A percentile compares a stretch with the other conserved stretches of the same genome.
Evolutionary conservation across 1,140 invertebrate genomes (phyloP).

Genomic region (Drosophila elegans): DNA sequence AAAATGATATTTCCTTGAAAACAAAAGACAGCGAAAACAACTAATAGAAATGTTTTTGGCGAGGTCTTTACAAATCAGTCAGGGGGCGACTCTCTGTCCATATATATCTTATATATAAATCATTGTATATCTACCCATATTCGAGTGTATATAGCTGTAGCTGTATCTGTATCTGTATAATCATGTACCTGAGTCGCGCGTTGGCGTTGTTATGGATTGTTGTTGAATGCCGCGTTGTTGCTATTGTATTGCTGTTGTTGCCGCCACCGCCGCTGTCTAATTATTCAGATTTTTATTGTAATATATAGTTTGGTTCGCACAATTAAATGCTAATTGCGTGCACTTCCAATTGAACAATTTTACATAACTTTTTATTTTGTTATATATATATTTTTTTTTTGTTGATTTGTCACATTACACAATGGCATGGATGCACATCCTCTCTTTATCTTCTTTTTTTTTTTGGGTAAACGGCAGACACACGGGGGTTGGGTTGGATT

Average conservation of each 20-base stretch:
- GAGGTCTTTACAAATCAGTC: conserved; percentile 43
- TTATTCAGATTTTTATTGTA: conserved; percentile 55
- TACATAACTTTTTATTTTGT: conserved; percentile 22
- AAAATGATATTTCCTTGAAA: conserved; percentile 30
- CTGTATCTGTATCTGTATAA: conserved; percentile 28
- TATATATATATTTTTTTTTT: conserved; percentile 15
- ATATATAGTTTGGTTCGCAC: conserved; percentile 58
- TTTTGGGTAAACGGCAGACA: conserved; percentile 17
- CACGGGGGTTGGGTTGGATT: conserved; percentile 20
- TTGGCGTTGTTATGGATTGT: conserved; percentile 50
- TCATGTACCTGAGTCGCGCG: conserved; percentile 42
- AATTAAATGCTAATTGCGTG: conserved; percentile 71
- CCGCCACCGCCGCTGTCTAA: conserved; percentile 26
- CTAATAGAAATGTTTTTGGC: conserved; percentile 44
- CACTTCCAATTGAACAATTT: conserved; percentile 55
- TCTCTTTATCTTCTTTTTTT: background rate
- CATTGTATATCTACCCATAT: conserved; percentile 10
- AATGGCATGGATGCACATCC: conserved; percentile 34
- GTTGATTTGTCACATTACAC: conserved; percentile 47
- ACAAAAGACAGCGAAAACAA: conserved; percentile 17
- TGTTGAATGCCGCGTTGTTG: conserved; percentile 26
- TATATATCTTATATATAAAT: conserved; percentile 11
- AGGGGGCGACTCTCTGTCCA: conserved; percentile 32
- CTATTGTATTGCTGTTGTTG: conserved; percentile 20
- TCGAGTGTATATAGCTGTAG: conserved; percentile 17